phyloP scores from a whole-genome alignment of 2,113 vertebrate species.

The Misgurnus mizolepis region DNA sequence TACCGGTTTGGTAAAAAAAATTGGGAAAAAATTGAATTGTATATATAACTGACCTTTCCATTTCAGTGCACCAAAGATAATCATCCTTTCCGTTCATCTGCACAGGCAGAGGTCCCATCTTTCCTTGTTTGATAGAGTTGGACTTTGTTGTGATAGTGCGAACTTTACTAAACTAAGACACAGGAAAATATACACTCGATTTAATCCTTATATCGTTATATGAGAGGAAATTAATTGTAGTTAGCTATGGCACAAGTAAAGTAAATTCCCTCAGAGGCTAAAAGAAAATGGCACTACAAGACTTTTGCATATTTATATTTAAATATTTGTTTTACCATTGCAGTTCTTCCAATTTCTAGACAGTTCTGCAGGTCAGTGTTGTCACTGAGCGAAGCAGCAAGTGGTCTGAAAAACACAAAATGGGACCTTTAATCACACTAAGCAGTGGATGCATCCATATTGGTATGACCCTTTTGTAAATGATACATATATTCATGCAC shows the following conservation, averaged over 20 bases:
- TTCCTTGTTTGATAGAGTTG: conserved; percentile 85
- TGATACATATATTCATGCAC: neutral
- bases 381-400: conserved; percentile 74
- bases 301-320: neutral
- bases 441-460: neutral
- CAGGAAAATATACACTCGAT: conserved; percentile 34
- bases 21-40: no score
- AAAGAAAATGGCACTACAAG: neutral
- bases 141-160: conserved; percentile 88
- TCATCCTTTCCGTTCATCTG: conserved; percentile 88
- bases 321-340: conserved; percentile 72
- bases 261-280: neutral
- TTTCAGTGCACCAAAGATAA: conserved; percentile 86
- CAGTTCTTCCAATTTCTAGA: conserved; percentile 80
- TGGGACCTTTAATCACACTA: neutral
- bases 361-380: conserved; percentile 84
- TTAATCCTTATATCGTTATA: neutral
- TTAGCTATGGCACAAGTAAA: neutral
- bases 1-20: no score
- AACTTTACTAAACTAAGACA: conserved; percentile 83
- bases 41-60: conserved; percentile 78
- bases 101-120: conserved; percentile 81
- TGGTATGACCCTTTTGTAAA: no score
- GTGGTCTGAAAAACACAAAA: conserved; percentile 68
- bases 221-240: neutral